phyloP scores from a whole-genome alignment of 2,113 vertebrate genomes.

The Oryzias woworae region DNA sequence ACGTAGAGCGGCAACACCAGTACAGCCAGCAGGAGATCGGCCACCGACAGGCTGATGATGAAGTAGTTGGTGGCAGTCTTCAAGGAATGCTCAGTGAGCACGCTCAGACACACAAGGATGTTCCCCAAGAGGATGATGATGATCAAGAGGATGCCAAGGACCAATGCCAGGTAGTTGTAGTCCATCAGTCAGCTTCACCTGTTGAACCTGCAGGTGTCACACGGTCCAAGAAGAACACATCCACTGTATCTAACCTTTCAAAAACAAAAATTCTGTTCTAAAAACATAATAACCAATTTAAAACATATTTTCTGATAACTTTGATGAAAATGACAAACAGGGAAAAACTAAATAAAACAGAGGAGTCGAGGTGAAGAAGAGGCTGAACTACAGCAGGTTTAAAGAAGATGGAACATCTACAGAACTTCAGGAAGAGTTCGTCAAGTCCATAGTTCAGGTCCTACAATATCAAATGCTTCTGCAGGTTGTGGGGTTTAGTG shows the following conservation, averaged over 20 bases:
- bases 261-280: too few species aligned
- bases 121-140: conserved; percentile 77
- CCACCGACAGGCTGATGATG: conserved; percentile 77
- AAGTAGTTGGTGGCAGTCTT: conserved; percentile 82
- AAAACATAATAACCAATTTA: too few species aligned
- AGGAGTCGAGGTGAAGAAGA: too few species aligned
- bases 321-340: too few species aligned
- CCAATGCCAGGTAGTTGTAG: conserved; percentile 73
- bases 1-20: conserved; percentile 73
- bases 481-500: too few species aligned
- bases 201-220: conserved; percentile 51
- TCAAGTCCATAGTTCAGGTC: too few species aligned
- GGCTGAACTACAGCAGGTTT: background rate
- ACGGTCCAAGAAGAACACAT: conserved; percentile 64
- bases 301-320: too few species aligned
- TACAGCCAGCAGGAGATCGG: conserved; percentile 75
- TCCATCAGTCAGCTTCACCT: conserved; percentile 13
- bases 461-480: too few species aligned
- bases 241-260: background rate
- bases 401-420: background rate
- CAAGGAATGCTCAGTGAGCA: conserved; percentile 75
- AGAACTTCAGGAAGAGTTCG: too few species aligned
- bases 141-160: conserved; percentile 72
- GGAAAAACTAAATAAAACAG: too few species aligned
- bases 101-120: conserved; percentile 77